These are phyloP conservation scores for Semotilus atromaculatus DNA, from an alignment of 2,797 vertebrate species.

Conservation along the genomic window DNA sequence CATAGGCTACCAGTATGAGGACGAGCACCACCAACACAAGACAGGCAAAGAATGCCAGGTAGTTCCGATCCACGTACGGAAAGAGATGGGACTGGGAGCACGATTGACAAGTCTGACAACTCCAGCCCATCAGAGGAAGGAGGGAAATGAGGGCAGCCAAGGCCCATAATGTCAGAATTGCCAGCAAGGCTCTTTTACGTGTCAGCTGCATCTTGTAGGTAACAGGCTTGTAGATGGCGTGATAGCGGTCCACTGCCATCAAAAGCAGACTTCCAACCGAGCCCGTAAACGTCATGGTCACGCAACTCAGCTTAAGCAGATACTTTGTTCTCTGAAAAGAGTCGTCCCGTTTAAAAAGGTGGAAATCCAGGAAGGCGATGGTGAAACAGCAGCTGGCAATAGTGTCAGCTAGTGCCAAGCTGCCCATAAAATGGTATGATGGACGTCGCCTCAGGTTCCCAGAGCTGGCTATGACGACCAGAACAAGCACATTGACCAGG, in stretches of 20 bases:
- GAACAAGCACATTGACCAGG: slow-evolving; percentile 83
- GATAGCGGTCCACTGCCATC: slow-evolving; percentile 91
- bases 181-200: slow-evolving; percentile 74
- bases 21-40: slow-evolving; percentile 78
- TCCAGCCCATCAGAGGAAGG: slow-evolving; percentile 91
- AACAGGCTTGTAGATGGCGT: slow-evolving; percentile 84
- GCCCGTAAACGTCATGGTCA: slow-evolving; percentile 86
- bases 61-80: slow-evolving; percentile 82
- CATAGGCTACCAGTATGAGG: slow-evolving; percentile 83
- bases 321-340: slow-evolving; percentile 67
- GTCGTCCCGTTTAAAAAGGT: slow-evolving; percentile 74
- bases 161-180: slow-evolving; percentile 82
- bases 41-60: slow-evolving; percentile 82
- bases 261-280: slow-evolving; percentile 92
- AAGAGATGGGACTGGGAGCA: slow-evolving; percentile 84
- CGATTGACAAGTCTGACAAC: slow-evolving; percentile 74
- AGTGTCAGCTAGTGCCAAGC: slow-evolving; percentile 88
- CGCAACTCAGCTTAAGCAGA: slow-evolving; percentile 89
- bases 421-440: slow-evolving; percentile 90
- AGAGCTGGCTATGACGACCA: slow-evolving; percentile 82
- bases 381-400: slow-evolving; percentile 89
- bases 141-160: slow-evolving; percentile 77
- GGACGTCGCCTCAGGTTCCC: slow-evolving; percentile 78
- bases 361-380: slow-evolving; percentile 86
- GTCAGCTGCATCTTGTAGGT: slow-evolving; percentile 88